Evolutionary conservation across 1,140 invertebrate species (phyloP).

Genomic region (Drosophila rhopaloa): DNA sequence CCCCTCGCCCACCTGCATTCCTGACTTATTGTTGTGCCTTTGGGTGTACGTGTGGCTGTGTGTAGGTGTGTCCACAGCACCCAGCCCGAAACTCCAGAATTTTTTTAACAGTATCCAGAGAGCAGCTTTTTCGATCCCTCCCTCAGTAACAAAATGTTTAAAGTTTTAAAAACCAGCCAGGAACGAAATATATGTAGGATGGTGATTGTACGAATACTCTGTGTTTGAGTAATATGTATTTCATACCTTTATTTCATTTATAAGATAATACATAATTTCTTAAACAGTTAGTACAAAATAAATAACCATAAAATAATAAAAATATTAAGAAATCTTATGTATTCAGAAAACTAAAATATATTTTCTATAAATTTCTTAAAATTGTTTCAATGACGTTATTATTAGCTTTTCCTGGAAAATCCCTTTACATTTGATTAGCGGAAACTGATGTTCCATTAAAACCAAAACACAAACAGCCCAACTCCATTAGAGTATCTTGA

Average conservation of each 20-base stretch:
- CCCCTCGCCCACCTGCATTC: constrained; percentile 22
- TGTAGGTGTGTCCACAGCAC: constrained; percentile 67
- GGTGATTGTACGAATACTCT: constrained; percentile 3
- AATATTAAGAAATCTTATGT: too few relatives aligned
- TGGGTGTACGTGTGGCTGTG: constrained; percentile 27
- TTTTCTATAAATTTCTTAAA: too few relatives aligned
- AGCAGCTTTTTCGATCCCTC: constrained; percentile 7
- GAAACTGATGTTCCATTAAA: background rate
- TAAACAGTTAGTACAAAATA: too few relatives aligned
- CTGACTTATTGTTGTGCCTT: constrained; percentile 71
- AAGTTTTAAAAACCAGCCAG: constrained; percentile 8
- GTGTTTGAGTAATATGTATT: background rate
- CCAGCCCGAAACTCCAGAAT: constrained; percentile 28
- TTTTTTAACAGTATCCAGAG: constrained; percentile 23
- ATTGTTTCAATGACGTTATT: too few relatives aligned
- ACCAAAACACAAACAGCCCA: background rate
- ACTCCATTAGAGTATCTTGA: constrained; percentile 2
- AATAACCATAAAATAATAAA: too few relatives aligned
- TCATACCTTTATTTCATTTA: background rate
- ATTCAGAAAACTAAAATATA: too few relatives aligned
- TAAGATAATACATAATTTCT: too few relatives aligned
- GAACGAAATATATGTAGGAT: background rate
- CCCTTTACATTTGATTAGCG: too few relatives aligned
- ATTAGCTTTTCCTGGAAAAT: too few relatives aligned
- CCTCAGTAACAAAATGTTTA: constrained; percentile 7